Evolutionary conservation across 1,140 invertebrate species (phyloP).

Genomic region (Neuroterus valhalla): DNA sequence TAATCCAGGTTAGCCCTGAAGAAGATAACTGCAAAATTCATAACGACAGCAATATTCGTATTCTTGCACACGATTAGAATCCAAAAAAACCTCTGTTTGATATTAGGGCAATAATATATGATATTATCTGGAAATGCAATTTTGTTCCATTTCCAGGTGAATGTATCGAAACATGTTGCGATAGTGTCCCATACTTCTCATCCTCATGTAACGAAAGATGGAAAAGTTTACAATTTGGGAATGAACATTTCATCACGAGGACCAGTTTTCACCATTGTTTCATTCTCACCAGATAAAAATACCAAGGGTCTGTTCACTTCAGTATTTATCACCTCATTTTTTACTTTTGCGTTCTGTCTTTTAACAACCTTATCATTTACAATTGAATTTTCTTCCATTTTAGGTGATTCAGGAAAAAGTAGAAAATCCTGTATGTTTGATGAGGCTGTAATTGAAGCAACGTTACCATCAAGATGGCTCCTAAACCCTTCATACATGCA

Average conservation of each 20-base stretch:
- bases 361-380: too few relatives aligned
- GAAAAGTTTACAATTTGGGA: conserved; percentile 87
- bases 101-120: neutral
- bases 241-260: conserved; percentile 81
- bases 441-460: conserved; percentile 81
- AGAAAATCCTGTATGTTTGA: conserved; percentile 80
- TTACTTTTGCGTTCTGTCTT: too few relatives aligned
- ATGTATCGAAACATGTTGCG: conserved; percentile 81
- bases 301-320: conserved; percentile 66
- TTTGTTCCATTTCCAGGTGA: conserved; percentile 73
- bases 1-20: too few relatives aligned
- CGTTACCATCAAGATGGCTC: conserved; percentile 83
- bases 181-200: conserved; percentile 91
- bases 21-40: too few relatives aligned
- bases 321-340: too few relatives aligned
- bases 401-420: conserved; percentile 52
- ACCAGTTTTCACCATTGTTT: conserved; percentile 82
- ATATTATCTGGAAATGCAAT: conserved; percentile 5
- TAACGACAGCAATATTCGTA: too few relatives aligned
- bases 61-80: too few relatives aligned
- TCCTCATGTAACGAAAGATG: conserved; percentile 86
- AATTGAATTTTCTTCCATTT: too few relatives aligned
- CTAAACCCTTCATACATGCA: conserved; percentile 91
- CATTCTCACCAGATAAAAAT: conserved; percentile 77
- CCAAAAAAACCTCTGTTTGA: too few relatives aligned